These are phyloP conservation scores for Oscheius myriophilus DNA, from an alignment of 2,888 invertebrate genomes.

Conservation along the genomic window DNA sequence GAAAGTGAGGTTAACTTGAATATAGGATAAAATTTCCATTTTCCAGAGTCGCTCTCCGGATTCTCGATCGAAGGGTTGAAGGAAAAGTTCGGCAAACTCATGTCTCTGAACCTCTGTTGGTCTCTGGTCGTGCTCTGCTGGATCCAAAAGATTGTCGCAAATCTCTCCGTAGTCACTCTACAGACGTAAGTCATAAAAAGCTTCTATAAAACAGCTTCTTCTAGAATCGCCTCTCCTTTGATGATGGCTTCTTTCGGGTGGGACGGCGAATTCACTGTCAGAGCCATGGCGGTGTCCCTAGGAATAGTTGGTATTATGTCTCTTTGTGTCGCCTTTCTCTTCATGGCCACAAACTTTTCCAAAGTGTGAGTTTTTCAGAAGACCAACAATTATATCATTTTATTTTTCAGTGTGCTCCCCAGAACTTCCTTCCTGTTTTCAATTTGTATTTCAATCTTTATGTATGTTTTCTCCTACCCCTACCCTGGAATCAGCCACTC, in stretches of 20 bases:
- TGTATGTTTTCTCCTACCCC: slow-evolving; percentile 49
- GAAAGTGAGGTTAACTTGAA: neutral
- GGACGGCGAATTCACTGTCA: slow-evolving; percentile 37
- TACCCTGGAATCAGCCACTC: slow-evolving; percentile 32
- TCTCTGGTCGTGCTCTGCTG: slow-evolving; percentile 48
- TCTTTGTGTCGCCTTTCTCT: slow-evolving; percentile 31
- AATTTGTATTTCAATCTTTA: slow-evolving; percentile 36
- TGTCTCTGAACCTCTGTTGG: slow-evolving; percentile 43
- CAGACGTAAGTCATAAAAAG: slow-evolving; percentile 29
- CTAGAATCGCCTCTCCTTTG: slow-evolving; percentile 35
- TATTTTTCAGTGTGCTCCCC: slow-evolving; percentile 39
- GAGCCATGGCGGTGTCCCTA: slow-evolving; percentile 40
- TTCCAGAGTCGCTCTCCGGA: neutral
- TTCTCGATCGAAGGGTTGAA: slow-evolving; percentile 15
- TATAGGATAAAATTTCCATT: neutral
- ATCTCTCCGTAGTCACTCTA: slow-evolving; percentile 42
- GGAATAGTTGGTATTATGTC: slow-evolving; percentile 43
- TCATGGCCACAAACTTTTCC: slow-evolving; percentile 32
- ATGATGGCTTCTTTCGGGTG: slow-evolving; percentile 49
- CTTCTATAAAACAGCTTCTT: neutral
- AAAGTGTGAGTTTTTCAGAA: slow-evolving; percentile 1
- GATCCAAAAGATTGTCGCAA: slow-evolving; percentile 41
- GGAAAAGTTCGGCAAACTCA: slow-evolving; percentile 24
- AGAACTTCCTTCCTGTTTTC: slow-evolving; percentile 43
- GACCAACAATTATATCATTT: neutral